These are phyloP conservation scores for Brachionus koreanus DNA, from an alignment of 1,140 invertebrate genomes.

Conservation along the genomic window DNA sequence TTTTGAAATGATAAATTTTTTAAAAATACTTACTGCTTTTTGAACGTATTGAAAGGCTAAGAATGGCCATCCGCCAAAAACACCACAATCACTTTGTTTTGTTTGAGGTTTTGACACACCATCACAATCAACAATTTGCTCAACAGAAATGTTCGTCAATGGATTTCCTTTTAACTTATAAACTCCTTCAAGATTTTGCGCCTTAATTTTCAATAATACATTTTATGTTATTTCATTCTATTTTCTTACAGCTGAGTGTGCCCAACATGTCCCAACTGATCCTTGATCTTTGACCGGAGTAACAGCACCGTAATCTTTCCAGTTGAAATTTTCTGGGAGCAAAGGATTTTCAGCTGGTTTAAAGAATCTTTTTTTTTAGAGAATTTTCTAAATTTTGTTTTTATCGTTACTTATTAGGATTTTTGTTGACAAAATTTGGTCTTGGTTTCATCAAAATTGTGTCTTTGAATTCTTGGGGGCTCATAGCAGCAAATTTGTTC, in stretches of 20 bases:
- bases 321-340: constrained; percentile 46
- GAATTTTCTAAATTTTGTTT: background rate
- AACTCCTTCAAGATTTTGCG: constrained; percentile 52
- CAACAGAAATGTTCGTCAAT: constrained; percentile 53
- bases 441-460: constrained; percentile 49
- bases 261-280: constrained; percentile 52
- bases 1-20: too few species aligned
- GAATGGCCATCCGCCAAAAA: constrained; percentile 55
- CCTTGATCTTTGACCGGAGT: constrained; percentile 60
- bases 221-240: background rate
- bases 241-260: constrained; percentile 49
- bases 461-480: constrained; percentile 47
- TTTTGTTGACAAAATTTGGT: background rate
- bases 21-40: constrained; percentile 47
- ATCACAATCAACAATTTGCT: constrained; percentile 55
- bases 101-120: constrained; percentile 46
- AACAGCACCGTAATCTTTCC: constrained; percentile 56
- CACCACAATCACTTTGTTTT: constrained; percentile 50
- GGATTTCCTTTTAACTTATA: constrained; percentile 50
- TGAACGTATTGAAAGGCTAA: constrained; percentile 53
- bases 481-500: constrained; percentile 51
- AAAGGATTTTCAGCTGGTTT: background rate
- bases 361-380: background rate
- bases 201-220: background rate
- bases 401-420: background rate